A percentile compares a stretch with the other conserved stretches of the same genome.
These are phyloP conservation scores for Desmodus rotundus DNA, from an alignment of 2,113 vertebrate species.

Conservation along the genomic window DNA sequence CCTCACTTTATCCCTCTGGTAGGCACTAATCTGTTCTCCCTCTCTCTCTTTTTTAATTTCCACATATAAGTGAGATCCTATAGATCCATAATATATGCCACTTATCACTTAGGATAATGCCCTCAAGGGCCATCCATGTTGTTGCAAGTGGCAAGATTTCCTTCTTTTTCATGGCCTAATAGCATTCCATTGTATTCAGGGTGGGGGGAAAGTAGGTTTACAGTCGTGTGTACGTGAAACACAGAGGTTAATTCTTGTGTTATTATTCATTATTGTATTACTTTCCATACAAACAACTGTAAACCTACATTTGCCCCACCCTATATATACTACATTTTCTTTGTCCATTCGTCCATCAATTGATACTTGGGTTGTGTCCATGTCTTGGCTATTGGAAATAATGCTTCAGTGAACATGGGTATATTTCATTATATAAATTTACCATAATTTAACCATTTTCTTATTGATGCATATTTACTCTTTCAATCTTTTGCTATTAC, in stretches of 20 bases:
- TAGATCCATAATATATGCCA: too few relatives aligned
- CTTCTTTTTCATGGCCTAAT: neutral
- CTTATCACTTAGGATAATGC: neutral
- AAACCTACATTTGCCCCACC: neutral
- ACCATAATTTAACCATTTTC: neutral
- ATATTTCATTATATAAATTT: neutral
- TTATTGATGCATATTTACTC: neutral
- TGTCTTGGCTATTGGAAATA: neutral
- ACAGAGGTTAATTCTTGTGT: neutral
- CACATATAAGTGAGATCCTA: neutral
- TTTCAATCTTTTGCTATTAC: slow-evolving; percentile 2
- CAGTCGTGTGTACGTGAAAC: neutral
- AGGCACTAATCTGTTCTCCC: neutral
- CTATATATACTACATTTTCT: neutral
- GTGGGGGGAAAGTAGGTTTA: too few relatives aligned
- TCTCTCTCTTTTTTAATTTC: neutral
- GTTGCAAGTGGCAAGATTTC: neutral
- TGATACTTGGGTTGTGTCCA: neutral
- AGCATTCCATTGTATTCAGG: neutral
- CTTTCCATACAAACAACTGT: neutral
- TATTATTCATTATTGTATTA: neutral
- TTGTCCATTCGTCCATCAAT: neutral
- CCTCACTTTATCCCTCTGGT: neutral
- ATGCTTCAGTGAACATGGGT: neutral
- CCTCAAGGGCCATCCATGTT: neutral